These are phyloP conservation scores for Caenorhabditis macrosperma DNA, from an alignment of 2,888 invertebrate genomes.

Conservation along the genomic window DNA sequence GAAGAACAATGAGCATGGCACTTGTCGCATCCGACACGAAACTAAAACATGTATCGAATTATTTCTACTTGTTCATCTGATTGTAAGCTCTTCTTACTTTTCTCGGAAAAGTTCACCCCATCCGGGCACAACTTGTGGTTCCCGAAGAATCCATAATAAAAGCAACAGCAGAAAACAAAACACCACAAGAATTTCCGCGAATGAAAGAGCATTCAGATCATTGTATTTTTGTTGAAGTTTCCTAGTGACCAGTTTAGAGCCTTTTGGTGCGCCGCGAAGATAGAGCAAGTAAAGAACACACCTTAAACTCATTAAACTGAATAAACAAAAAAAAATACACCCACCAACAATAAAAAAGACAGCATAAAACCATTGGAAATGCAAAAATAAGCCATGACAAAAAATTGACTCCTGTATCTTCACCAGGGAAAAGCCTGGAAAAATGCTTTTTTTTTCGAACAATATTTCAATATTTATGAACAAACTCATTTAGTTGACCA, in stretches of 20 bases:
- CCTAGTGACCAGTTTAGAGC: conserved; percentile 68
- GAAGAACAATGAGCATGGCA: conserved; percentile 88
- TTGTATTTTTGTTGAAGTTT: conserved; percentile 72
- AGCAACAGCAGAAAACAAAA: conserved; percentile 84
- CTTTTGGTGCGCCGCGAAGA: conserved; percentile 68
- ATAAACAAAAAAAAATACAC: too few relatives aligned
- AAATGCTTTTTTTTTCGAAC: neutral
- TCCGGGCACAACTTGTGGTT: conserved; percentile 90
- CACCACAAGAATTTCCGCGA: conserved; percentile 60
- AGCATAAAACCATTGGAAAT: conserved; percentile 68
- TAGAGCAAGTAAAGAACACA: conserved; percentile 61
- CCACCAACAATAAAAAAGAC: conserved; percentile 69
- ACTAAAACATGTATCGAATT: conserved; percentile 50
- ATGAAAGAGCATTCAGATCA: conserved; percentile 67
- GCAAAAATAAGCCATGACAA: conserved; percentile 76
- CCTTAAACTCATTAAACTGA: too few relatives aligned
- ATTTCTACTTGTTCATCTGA: too few relatives aligned
- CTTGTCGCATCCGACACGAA: conserved; percentile 82
- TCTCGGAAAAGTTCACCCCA: conserved; percentile 85
- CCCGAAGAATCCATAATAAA: conserved; percentile 90
- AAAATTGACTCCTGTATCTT: conserved; percentile 74
- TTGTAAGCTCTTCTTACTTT: conserved; percentile 76
- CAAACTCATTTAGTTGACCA: conserved; percentile 74
- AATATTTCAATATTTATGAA: too few relatives aligned
- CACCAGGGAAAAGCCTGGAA: conserved; percentile 69